These are phyloP conservation scores for Chironomus tepperi DNA, from an alignment of 1,140 invertebrate species.

Conservation along the genomic window DNA sequence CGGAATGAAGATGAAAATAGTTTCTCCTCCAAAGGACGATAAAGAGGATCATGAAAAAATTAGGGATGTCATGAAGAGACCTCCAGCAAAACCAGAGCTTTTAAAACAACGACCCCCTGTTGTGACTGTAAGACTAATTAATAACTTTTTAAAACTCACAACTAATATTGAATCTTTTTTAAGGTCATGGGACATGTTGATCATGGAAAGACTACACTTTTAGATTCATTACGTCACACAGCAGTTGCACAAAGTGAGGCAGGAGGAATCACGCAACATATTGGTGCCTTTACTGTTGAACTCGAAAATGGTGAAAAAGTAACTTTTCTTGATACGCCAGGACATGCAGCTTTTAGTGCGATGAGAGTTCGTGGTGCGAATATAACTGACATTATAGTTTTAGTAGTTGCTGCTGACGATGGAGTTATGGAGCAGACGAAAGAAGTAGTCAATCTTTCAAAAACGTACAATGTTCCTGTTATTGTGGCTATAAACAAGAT, in stretches of 20 bases:
- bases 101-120: conserved; percentile 71
- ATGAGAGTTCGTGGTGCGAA: conserved; percentile 88
- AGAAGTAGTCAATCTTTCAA: conserved; percentile 70
- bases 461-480: conserved; percentile 74
- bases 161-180: too few relatives aligned
- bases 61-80: conserved; percentile 46
- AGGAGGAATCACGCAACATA: conserved; percentile 99
- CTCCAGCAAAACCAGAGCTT: conserved; percentile 51
- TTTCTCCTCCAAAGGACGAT: conserved; percentile 41
- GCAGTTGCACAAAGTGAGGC: conserved; percentile 85
- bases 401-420: conserved; percentile 98
- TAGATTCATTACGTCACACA: conserved; percentile 82
- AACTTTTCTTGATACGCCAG: conserved; percentile 99
- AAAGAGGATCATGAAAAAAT: conserved; percentile 37
- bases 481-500: conserved; percentile 99
- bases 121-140: conserved; percentile 64
- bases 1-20: conserved; percentile 48
- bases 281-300: conserved; percentile 89
- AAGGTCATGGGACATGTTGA: conserved; percentile 92
- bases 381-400: conserved; percentile 88
- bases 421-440: conserved; percentile 97
- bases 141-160: too few relatives aligned
- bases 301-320: conserved; percentile 62
- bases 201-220: conserved; percentile 96
- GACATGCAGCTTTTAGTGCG: conserved; percentile 89